Evolutionary conservation across 2,888 invertebrate species (phyloP).

Genomic region (Epirrhoe alternata): DNA sequence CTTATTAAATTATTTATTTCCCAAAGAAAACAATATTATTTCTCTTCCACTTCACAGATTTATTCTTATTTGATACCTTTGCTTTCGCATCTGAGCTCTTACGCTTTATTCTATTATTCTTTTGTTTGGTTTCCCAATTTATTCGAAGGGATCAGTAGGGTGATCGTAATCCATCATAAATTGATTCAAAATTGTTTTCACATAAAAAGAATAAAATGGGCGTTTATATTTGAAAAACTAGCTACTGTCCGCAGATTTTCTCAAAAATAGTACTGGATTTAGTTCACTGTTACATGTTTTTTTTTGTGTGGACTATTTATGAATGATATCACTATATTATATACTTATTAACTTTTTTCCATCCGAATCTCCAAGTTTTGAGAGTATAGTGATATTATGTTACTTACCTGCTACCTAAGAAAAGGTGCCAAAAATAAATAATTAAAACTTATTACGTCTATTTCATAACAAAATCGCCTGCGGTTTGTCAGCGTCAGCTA

Average conservation of each 20-base stretch:
- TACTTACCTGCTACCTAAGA: background rate
- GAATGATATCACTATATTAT: too few species aligned
- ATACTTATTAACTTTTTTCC: background rate
- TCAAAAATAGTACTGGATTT: too few species aligned
- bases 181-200: constrained; percentile 11
- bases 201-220: background rate
- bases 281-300: too few species aligned
- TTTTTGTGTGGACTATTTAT: too few species aligned
- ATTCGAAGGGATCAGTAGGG: constrained; percentile 9
- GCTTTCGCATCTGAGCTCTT: constrained; percentile 23
- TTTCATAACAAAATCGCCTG: constrained; percentile 37
- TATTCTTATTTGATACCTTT: constrained; percentile 33
- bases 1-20: constrained; percentile 38
- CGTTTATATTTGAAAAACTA: background rate
- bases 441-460: background rate
- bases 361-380: background rate
- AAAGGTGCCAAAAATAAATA: background rate
- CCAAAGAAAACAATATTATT: constrained; percentile 35
- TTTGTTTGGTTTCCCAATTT: constrained; percentile 33
- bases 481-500: constrained; percentile 43
- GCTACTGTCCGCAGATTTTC: too few species aligned
- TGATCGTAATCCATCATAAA: constrained; percentile 19
- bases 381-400: background rate
- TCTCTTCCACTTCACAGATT: constrained; percentile 33
- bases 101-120: constrained; percentile 31